Conservation (phyloP, 2,888 invertebrate species). For the Andrena dorsata region DNA sequence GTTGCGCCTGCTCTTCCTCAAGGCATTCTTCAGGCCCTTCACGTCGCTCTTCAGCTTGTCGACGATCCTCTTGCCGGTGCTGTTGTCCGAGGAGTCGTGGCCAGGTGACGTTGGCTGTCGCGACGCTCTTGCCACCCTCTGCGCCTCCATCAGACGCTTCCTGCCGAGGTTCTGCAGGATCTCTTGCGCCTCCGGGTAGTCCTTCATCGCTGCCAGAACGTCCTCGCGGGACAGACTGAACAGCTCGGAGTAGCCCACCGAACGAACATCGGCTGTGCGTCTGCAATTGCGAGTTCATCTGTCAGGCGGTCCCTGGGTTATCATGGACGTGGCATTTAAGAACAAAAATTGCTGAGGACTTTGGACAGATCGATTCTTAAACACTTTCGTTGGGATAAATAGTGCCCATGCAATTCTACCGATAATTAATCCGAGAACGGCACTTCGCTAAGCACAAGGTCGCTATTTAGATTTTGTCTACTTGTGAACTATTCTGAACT, state of each 20-base stretch:
- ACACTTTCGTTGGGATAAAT: no score
- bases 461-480: no score
- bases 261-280: slow-evolving; percentile 97
- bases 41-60: slow-evolving; percentile 94
- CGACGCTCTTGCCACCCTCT: slow-evolving; percentile 84
- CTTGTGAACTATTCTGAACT: no score
- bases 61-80: slow-evolving; percentile 91
- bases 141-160: slow-evolving; percentile 94
- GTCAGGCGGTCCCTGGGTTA: neutral
- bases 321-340: no score
- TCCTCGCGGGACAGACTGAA: slow-evolving; percentile 97
- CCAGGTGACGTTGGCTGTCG: slow-evolving; percentile 90
- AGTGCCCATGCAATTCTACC: no score
- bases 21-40: slow-evolving; percentile 89
- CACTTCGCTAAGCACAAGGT: no score
- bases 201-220: slow-evolving; percentile 97
- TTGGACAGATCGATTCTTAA: no score
- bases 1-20: slow-evolving; percentile 86
- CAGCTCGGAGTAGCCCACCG: slow-evolving; percentile 97
- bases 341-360: no score
- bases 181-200: slow-evolving; percentile 98
- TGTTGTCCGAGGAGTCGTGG: slow-evolving; percentile 87
- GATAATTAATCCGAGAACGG: no score
- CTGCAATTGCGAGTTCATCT: slow-evolving; percentile 85
- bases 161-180: slow-evolving; percentile 95